phyloP scores from a whole-genome alignment of 1,140 invertebrate genomes.

The Whitmania pigra region DNA sequence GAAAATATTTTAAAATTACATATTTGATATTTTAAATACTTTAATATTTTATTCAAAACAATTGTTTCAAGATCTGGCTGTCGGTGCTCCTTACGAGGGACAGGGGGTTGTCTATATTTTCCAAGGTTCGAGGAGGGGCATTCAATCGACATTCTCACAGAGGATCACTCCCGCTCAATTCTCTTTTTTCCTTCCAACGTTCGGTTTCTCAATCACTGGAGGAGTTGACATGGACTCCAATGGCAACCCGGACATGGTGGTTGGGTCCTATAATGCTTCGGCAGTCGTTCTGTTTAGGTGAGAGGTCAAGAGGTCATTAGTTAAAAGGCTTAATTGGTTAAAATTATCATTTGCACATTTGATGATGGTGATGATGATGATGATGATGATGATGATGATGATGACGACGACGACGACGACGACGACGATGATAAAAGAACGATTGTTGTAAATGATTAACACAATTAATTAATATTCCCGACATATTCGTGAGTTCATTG shows the following conservation, averaged over 20 bases:
- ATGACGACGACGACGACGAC: no score
- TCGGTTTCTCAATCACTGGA: slow-evolving; percentile 38
- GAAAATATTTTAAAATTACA: no score
- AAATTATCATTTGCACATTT: no score
- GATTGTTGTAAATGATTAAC: no score
- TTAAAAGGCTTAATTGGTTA: no score
- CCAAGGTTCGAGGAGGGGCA: slow-evolving; percentile 57
- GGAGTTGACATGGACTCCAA: slow-evolving; percentile 38
- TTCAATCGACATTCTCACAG: slow-evolving; percentile 36
- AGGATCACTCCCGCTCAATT: slow-evolving; percentile 29
- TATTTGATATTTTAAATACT: no score
- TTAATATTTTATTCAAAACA: slow-evolving; percentile 20
- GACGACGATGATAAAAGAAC: no score
- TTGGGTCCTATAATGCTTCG: slow-evolving; percentile 31
- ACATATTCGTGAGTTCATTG: no score
- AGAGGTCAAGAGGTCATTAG: background rate
- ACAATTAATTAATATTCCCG: no score
- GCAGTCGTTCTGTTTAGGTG: background rate
- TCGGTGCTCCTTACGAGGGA: slow-evolving; percentile 84
- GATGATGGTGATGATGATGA: no score
- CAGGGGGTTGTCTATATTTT: slow-evolving; percentile 77
- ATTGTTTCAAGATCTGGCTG: slow-evolving; percentile 66
- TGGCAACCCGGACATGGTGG: slow-evolving; percentile 38
- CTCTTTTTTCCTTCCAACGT: slow-evolving; percentile 26
- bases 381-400: no score